A percentile compares a stretch with the other conserved stretches of the same genome.
Evolutionary conservation across 1,140 invertebrate genomes (phyloP).

Genomic region (Leptoteleia sp.): DNA sequence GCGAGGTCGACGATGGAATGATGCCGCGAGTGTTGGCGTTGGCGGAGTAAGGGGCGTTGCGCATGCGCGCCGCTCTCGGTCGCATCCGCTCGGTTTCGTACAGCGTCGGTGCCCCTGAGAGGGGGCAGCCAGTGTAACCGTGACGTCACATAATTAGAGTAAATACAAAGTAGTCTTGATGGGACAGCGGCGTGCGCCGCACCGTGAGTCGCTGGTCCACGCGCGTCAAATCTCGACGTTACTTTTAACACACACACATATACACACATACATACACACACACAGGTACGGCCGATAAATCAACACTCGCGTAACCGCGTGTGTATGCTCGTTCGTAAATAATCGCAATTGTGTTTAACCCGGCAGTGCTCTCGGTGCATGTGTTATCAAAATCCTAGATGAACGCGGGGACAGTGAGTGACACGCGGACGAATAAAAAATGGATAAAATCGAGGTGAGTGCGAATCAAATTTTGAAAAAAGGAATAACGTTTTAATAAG

Average conservation of each 20-base stretch:
- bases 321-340: slow-evolving; percentile 42
- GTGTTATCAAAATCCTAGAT: slow-evolving; percentile 74
- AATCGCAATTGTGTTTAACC: slow-evolving; percentile 71
- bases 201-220: slow-evolving; percentile 80
- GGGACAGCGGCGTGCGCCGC: slow-evolving; percentile 84
- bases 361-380: slow-evolving; percentile 70
- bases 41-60: slow-evolving; percentile 1
- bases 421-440: slow-evolving; percentile 75
- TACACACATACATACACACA: slow-evolving; percentile 59
- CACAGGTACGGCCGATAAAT: no score
- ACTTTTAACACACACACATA: slow-evolving; percentile 70
- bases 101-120: slow-evolving; percentile 65
- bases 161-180: slow-evolving; percentile 88
- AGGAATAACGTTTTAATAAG: no score
- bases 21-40: slow-evolving; percentile 2
- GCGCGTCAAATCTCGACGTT: slow-evolving; percentile 78
- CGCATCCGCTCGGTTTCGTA: slow-evolving; percentile 64
- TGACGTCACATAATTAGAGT: slow-evolving; percentile 90
- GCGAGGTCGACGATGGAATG: slow-evolving; percentile 23
- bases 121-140: slow-evolving; percentile 81
- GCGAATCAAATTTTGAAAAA: no score
- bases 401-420: slow-evolving; percentile 77
- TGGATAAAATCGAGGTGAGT: slow-evolving; percentile 80
- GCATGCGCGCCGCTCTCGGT: slow-evolving; percentile 63
- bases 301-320: slow-evolving; percentile 31